Base-by-base conservation (phyloP, 2,888 invertebrate genomes). In the Apotomis capreana region DNA sequence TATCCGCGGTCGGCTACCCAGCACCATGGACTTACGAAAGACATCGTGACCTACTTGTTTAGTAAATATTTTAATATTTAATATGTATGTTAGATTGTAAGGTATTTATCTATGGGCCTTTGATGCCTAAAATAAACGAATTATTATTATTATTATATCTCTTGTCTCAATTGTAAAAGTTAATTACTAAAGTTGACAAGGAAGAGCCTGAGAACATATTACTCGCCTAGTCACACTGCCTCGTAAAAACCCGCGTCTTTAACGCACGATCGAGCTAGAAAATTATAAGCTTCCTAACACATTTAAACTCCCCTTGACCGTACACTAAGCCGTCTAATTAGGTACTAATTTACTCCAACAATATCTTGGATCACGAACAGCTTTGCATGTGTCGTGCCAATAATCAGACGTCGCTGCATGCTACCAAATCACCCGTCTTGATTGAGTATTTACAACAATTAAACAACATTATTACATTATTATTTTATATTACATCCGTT, bases 221-320 rank as follows among this genome's bases (percentile, higher is more conserved):
- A 12, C 55, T 9, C 9, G 46, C 51, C 44, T 36, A 55, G 26
- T 52, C 69, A 63, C 63, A 52, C 12, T 26, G 57, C 51, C 10
- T 55, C 12, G 55, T 49, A 67, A 68, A 51, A 62, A 59, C 36
- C 58, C 54, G 15, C 52, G 3, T 13, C 46, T 63, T 58, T 57
- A 36, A 72, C 68, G 72, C 72, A 72, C 68, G 68, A 72, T 59
- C 68, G 54, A 58, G 68, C 63, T 46, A 49, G 63, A 63, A 72
- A 72, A 72, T 72, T 58, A 72, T 72, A 59, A 68, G 68, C 68
- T 72, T 54, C 63, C 72, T 63, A 68, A 68, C 63, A 68, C 62
- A 68, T 63, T 72, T 68, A 68, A 44, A 40, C 8, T 72, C 57
- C 44, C 72, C 72, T 72, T 72, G 72, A 68, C 72, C 72, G 72